These are phyloP conservation scores for Colaptes auratus DNA, from an alignment of 2,113 vertebrate genomes.

Conservation along the genomic window DNA sequence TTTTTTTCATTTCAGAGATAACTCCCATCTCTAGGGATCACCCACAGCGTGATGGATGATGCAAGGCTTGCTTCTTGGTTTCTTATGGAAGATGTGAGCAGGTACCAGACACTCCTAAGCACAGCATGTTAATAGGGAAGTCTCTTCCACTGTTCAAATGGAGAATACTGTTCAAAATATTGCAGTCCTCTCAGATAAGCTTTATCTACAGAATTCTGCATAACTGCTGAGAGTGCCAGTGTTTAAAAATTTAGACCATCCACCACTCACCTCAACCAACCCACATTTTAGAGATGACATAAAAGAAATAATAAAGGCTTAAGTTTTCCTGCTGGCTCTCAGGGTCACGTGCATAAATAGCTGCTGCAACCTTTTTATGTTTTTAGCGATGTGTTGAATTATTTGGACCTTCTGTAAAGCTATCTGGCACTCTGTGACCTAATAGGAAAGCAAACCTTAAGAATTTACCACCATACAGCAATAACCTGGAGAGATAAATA, in stretches of 20 bases:
- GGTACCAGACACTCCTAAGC: neutral
- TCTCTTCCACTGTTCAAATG: neutral
- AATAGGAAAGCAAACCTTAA: slow-evolving; percentile 29
- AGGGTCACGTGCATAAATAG: neutral
- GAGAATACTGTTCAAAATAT: neutral
- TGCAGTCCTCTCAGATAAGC: neutral
- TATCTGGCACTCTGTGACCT: slow-evolving; percentile 6
- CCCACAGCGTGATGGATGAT: neutral
- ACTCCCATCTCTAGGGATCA: neutral
- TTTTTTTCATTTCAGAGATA: neutral
- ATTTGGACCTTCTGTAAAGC: neutral
- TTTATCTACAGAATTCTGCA: neutral
- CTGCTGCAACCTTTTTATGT: neutral
- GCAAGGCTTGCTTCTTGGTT: neutral
- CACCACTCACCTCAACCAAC: neutral
- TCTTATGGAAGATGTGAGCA: neutral
- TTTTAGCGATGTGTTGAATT: neutral
- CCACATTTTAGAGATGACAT: neutral
- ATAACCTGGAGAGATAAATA: slow-evolving; percentile 23
- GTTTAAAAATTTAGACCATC: neutral
- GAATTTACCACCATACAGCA: slow-evolving; percentile 24
- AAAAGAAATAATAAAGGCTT: neutral
- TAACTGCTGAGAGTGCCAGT: neutral
- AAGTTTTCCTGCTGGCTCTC: neutral
- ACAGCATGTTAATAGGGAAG: neutral